Base-by-base conservation (phyloP, 2,888 invertebrate genomes). In the Volucella bombylans region DNA sequence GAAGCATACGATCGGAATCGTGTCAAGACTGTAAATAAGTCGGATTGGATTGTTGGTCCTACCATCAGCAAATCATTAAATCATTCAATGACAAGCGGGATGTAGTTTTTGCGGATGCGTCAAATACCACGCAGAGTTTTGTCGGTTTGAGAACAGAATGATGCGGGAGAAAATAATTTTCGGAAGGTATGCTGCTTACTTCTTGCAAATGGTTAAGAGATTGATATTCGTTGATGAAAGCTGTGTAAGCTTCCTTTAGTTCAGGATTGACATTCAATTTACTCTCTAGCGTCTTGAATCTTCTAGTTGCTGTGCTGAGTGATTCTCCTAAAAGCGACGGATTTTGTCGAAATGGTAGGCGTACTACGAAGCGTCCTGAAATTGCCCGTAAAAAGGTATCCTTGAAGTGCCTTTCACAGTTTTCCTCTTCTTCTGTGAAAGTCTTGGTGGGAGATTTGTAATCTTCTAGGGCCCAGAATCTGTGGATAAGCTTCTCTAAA, bases 1-100 rank as follows among this genome's bases (percentile, higher is more conserved):
- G 1, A 23, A 2, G 18, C 18, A 23, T 23, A 2, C 18, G 18
- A 23, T 23, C 18, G 3, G 18, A 23, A 14, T 65, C 52, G 2
- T 23, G 3, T 52, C 14, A 76, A 23, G 8, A 85, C 61, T 9
- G 57, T 41, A 8, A 31, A 23, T 9, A 89, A 39, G 41, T 88
- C 85, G 8, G 86, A 52, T 55, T 88, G 87, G 9, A 88, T 23
- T 1, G 71, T 67, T 1, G 88, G 88, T 0, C 89, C 89, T 9
- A 80, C 57, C 62, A 81, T 61, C 31, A 88, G 80, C 8, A 68
- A 41, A 10, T 87, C n/a, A n/a, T n/a, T n/a, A n/a, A n/a, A n/a
- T n/a, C 87, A 73, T 88, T 89, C 11, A 88, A 43, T 23, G 87
- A 87, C 6, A 82, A 38, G 2, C 86, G 85, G 9, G 73, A 52